phyloP scores from a whole-genome alignment of 2,888 invertebrate species.

The Drosophila nigricruria region DNA sequence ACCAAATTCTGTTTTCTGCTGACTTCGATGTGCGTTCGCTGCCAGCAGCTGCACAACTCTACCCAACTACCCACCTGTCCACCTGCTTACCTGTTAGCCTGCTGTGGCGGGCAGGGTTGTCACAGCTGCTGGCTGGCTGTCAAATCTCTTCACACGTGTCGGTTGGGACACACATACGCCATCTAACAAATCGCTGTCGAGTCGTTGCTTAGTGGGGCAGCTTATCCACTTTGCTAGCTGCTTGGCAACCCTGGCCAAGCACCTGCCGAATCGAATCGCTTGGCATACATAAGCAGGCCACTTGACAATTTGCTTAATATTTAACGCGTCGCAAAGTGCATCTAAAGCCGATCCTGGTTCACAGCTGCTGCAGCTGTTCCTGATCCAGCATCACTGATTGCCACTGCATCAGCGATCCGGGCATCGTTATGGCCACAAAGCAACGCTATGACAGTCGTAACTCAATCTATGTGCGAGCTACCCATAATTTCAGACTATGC shows the following conservation, averaged over 20 bases:
- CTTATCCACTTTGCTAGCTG: slow-evolving; percentile 64
- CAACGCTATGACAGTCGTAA: slow-evolving; percentile 27
- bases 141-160: slow-evolving; percentile 55
- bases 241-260: slow-evolving; percentile 36
- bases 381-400: slow-evolving; percentile 62
- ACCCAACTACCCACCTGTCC: neutral
- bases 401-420: slow-evolving; percentile 54
- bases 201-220: slow-evolving; percentile 66
- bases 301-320: slow-evolving; percentile 54
- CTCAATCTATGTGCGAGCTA: slow-evolving; percentile 36
- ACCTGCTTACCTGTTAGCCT: slow-evolving; percentile 1
- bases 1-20: neutral
- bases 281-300: slow-evolving; percentile 16
- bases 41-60: neutral
- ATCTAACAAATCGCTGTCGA: slow-evolving; percentile 37
- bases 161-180: slow-evolving; percentile 14
- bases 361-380: slow-evolving; percentile 19
- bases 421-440: slow-evolving; percentile 35
- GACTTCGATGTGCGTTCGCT: neutral
- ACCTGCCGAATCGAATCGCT: slow-evolving; percentile 22
- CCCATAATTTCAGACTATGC: slow-evolving; percentile 50
- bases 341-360: slow-evolving; percentile 48
- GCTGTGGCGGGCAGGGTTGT: slow-evolving; percentile 1
- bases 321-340: slow-evolving; percentile 60
- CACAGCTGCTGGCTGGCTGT: slow-evolving; percentile 29